Conservation (phyloP, 1,140 invertebrate species). For the Temnothorax curvispinosus region DNA sequence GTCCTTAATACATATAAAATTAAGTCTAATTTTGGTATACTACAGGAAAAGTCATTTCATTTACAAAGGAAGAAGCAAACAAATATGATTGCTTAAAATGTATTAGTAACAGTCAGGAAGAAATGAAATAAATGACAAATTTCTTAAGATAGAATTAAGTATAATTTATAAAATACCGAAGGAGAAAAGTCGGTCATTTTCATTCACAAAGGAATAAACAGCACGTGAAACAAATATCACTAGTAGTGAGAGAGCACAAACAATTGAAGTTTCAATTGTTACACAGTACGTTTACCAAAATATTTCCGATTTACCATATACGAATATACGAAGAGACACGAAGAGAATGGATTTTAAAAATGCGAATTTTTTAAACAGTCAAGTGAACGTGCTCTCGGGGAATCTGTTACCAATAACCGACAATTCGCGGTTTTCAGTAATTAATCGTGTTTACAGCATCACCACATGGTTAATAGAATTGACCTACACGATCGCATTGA, state of each 20-base stretch:
- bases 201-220: background rate
- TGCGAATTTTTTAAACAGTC: slow-evolving; percentile 66
- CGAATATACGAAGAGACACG: background rate
- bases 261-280: background rate
- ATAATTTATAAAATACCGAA: background rate
- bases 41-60: too few species aligned
- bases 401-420: slow-evolving; percentile 60
- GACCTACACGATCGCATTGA: background rate
- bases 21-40: too few species aligned
- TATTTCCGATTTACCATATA: background rate
- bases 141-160: background rate
- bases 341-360: slow-evolving; percentile 65
- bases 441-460: background rate
- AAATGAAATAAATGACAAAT: slow-evolving; percentile 16
- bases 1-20: too few species aligned
- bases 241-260: background rate
- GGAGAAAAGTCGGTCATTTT: background rate
- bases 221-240: background rate
- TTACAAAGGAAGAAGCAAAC: too few species aligned
- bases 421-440: slow-evolving; percentile 1
- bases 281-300: background rate
- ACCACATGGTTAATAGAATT: slow-evolving; percentile 23
- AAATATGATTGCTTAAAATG: too few species aligned
- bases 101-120: background rate
- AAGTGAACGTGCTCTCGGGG: slow-evolving; percentile 52